phyloP scores from a whole-genome alignment of 2,113 vertebrate genomes.

The Chaenocephalus aceratus region DNA sequence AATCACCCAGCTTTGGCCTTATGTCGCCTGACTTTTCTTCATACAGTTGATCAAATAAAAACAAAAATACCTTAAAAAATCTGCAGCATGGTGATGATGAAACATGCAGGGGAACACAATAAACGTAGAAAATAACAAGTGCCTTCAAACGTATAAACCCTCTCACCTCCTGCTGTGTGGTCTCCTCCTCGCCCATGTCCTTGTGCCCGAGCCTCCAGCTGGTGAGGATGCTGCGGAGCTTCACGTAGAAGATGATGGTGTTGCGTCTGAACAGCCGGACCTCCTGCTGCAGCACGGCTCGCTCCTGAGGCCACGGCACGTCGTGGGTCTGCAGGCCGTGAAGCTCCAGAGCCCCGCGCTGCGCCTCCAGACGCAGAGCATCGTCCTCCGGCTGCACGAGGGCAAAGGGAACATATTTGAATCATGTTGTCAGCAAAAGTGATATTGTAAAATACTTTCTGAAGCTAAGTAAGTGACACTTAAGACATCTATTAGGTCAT shows the following conservation, averaged over 20 bases:
- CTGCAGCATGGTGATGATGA: too few species aligned
- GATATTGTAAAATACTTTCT: neutral
- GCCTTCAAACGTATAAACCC: too few species aligned
- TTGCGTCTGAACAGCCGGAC: constrained; percentile 92
- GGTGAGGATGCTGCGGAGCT: constrained; percentile 93
- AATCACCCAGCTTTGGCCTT: neutral
- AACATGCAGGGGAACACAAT: too few species aligned
- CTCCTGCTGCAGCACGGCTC: constrained; percentile 89
- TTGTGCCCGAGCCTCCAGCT: constrained; percentile 90
- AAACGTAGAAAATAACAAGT: too few species aligned
- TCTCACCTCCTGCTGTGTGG: constrained; percentile 85
- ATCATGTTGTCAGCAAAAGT: neutral
- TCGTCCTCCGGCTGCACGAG: constrained; percentile 87
- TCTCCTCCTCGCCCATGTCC: constrained; percentile 81
- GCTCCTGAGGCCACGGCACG: constrained; percentile 91
- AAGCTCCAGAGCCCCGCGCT: constrained; percentile 90
- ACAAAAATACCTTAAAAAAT: too few species aligned
- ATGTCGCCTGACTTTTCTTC: too few species aligned
- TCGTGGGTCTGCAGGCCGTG: constrained; percentile 91
- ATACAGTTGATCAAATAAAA: too few species aligned
- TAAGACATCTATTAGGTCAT: neutral
- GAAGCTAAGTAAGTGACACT: neutral
- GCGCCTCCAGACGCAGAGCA: constrained; percentile 82
- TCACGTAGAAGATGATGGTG: constrained; percentile 93
- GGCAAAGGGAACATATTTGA: neutral